Conservation (phyloP, 2,888 invertebrate genomes). For the Quadriops clusia region DNA sequence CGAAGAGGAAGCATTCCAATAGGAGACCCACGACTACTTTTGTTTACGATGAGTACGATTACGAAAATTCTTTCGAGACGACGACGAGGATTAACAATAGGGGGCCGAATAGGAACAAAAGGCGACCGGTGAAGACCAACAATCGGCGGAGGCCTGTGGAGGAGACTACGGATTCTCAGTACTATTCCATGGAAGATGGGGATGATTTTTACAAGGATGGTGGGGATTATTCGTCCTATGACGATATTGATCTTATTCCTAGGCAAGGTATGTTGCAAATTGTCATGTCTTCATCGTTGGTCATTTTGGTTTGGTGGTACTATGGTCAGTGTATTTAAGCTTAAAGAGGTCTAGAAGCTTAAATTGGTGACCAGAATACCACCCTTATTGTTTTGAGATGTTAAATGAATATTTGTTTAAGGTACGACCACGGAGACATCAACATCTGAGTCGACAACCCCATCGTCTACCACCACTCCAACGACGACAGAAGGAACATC, state of each 20-base stretch:
- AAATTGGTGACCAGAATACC: too few relatives aligned
- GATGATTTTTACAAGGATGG: slow-evolving; percentile 12
- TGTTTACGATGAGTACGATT: slow-evolving; percentile 13
- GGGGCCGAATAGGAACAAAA: slow-evolving; percentile 8
- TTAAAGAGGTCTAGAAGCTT: too few relatives aligned
- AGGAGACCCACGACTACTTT: slow-evolving; percentile 13
- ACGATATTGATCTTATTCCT: slow-evolving; percentile 7
- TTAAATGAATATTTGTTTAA: too few relatives aligned
- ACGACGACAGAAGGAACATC: slow-evolving; percentile 6
- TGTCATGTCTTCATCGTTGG: too few relatives aligned
- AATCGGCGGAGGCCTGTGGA: slow-evolving; percentile 13
- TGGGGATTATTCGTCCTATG: slow-evolving; percentile 7
- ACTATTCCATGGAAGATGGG: slow-evolving; percentile 7
- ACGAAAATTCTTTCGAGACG: background rate
- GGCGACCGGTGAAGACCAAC: slow-evolving; percentile 10
- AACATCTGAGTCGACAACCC: slow-evolving; percentile 5
- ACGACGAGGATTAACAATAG: slow-evolving; percentile 3
- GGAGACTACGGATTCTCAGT: slow-evolving; percentile 11
- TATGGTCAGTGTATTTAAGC: too few relatives aligned
- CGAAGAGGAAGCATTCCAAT: background rate
- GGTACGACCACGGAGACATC: slow-evolving; percentile 7
- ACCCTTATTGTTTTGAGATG: too few relatives aligned
- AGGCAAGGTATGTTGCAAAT: slow-evolving; percentile 11
- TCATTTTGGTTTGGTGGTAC: too few relatives aligned
- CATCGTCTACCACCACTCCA: slow-evolving; percentile 6